phyloP scores from a whole-genome alignment of 2,888 invertebrate genomes.

The Drosophila multiciliata region DNA sequence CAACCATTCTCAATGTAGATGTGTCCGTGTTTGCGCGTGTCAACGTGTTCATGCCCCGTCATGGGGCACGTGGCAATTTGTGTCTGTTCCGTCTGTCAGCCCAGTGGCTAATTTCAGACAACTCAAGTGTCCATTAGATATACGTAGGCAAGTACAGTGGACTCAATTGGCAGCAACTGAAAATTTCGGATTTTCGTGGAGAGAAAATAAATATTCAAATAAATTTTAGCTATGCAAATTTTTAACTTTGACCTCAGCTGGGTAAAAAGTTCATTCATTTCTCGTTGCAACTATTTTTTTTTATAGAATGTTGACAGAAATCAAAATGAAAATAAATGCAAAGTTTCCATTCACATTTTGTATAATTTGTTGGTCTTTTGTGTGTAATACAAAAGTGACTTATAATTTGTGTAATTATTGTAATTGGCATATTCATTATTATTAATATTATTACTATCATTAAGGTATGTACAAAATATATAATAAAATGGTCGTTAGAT shows the following conservation, averaged over 20 bases:
- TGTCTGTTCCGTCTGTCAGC: conserved; percentile 15
- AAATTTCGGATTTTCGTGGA: neutral
- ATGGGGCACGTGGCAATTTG: conserved; percentile 18
- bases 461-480: neutral
- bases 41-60: neutral
- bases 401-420: neutral
- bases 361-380: neutral
- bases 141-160: neutral
- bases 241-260: neutral
- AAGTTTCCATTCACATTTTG: neutral
- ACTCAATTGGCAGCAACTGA: neutral
- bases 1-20: conserved; percentile 37
- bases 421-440: neutral
- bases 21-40: conserved; percentile 1
- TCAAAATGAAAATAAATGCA: neutral
- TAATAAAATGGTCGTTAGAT: neutral
- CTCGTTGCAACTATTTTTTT: neutral
- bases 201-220: neutral
- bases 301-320: neutral
- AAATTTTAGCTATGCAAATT: neutral
- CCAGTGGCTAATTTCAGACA: conserved; percentile 28
- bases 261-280: neutral
- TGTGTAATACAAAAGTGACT: neutral
- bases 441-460: neutral
- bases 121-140: conserved; percentile 43